These are phyloP conservation scores for Apotomis capreana DNA, from an alignment of 2,888 invertebrate genomes.

Conservation along the genomic window DNA sequence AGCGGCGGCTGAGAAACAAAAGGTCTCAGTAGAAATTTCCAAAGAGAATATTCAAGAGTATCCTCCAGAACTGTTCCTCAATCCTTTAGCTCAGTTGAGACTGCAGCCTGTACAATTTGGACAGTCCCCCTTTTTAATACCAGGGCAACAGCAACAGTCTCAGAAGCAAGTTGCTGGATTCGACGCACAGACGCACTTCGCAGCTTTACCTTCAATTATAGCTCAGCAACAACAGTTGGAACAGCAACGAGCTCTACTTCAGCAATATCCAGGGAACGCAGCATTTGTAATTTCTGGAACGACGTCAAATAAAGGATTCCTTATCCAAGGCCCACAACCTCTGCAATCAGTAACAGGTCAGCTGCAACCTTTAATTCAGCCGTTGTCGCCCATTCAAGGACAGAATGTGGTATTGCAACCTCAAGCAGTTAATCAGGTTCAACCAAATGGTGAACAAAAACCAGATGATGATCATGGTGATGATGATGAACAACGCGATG, in stretches of 20 bases:
- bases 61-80: conserved; percentile 71
- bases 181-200: conserved; percentile 69
- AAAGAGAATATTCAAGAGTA: conserved; percentile 74
- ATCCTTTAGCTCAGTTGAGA: conserved; percentile 68
- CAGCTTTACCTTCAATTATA: conserved; percentile 70
- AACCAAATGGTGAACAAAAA: conserved; percentile 46
- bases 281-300: conserved; percentile 57
- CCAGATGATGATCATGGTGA: conserved; percentile 28
- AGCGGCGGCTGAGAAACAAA: conserved; percentile 51
- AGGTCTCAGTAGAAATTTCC: conserved; percentile 70
- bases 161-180: conserved; percentile 63
- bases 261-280: conserved; percentile 55
- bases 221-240: conserved; percentile 61
- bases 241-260: conserved; percentile 47
- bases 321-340: conserved; percentile 46
- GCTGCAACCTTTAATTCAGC: conserved; percentile 46
- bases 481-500: conserved; percentile 33
- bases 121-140: conserved; percentile 60
- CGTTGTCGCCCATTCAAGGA: conserved; percentile 54
- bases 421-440: conserved; percentile 49
- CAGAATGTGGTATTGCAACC: conserved; percentile 57
- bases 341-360: conserved; percentile 47
- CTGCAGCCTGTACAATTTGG: conserved; percentile 65
- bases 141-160: conserved; percentile 54
- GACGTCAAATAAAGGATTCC: conserved; percentile 44